Evolutionary conservation across 2,113 vertebrate species (phyloP).

Genomic region (Origma solitaria): DNA sequence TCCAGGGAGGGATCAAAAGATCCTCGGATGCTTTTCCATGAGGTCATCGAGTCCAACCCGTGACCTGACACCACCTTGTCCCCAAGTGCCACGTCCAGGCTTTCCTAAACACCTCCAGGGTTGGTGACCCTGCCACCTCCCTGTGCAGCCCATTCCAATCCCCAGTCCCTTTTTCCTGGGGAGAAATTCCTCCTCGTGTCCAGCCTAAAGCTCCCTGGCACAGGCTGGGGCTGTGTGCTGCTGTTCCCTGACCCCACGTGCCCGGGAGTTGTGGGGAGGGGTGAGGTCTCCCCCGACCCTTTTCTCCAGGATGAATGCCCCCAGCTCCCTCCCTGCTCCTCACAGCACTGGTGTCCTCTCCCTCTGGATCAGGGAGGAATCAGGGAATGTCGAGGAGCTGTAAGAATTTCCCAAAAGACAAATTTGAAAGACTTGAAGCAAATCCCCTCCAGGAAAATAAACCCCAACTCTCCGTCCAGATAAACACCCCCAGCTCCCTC

Average conservation of each 20-base stretch:
- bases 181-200: not conserved
- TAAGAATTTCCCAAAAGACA: accelerated
- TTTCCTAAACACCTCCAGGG: not conserved
- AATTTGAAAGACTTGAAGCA: accelerated
- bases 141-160: not conserved
- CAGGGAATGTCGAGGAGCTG: not conserved
- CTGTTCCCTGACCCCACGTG: not conserved
- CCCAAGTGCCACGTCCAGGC: not conserved
- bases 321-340: not conserved
- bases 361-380: accelerated
- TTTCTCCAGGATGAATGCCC: not conserved
- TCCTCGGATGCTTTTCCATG: not conserved
- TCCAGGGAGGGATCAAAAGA: not conserved
- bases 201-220: not conserved
- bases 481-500: not conserved
- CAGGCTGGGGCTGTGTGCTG: not conserved
- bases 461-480: no score
- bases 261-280: not conserved
- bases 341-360: accelerated
- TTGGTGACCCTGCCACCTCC: accelerated
- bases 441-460: not conserved
- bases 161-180: not conserved
- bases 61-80: not conserved
- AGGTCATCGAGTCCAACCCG: not conserved
- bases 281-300: not conserved